Conservation (phyloP, 1,140 invertebrate species). For the Scaptomyza graminum region DNA sequence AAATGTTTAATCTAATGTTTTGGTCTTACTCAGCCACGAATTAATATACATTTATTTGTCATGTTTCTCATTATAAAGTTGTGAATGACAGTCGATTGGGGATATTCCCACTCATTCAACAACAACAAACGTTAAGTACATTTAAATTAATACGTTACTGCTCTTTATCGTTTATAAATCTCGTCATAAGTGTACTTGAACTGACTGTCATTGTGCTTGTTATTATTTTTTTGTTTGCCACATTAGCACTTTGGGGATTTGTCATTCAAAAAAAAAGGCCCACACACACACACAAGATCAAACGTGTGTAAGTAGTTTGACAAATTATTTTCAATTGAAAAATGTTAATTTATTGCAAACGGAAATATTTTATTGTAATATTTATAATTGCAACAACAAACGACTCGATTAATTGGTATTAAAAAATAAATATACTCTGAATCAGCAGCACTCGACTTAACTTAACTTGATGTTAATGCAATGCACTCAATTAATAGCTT, state of each 20-base stretch:
- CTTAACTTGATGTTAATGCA: slow-evolving; percentile 34
- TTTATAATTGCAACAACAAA: slow-evolving; percentile 54
- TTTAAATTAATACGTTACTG: not conserved
- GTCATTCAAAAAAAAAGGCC: slow-evolving; percentile 25
- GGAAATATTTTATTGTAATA: slow-evolving; percentile 73
- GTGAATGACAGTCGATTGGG: slow-evolving; percentile 1
- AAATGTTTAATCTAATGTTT: too few relatives aligned
- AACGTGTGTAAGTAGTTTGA: slow-evolving; percentile 29
- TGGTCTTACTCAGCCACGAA: too few relatives aligned
- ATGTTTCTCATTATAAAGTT: not conserved
- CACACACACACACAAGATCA: slow-evolving; percentile 15
- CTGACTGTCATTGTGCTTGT: slow-evolving; percentile 9
- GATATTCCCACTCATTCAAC: slow-evolving; percentile 1
- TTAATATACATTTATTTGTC: not conserved
- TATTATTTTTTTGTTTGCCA: not conserved
- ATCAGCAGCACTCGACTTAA: slow-evolving; percentile 36
- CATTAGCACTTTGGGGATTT: slow-evolving; percentile 45
- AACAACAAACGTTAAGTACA: not conserved
- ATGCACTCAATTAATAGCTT: slow-evolving; percentile 70
- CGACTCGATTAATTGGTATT: slow-evolving; percentile 55
- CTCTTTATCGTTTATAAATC: slow-evolving; percentile 8
- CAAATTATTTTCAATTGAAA: slow-evolving; percentile 58
- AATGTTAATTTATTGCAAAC: slow-evolving; percentile 67
- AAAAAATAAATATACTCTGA: slow-evolving; percentile 23
- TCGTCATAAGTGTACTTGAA: slow-evolving; percentile 20